phyloP scores from a whole-genome alignment of 1,140 invertebrate genomes.

The Caenorhabditis inopinata region DNA sequence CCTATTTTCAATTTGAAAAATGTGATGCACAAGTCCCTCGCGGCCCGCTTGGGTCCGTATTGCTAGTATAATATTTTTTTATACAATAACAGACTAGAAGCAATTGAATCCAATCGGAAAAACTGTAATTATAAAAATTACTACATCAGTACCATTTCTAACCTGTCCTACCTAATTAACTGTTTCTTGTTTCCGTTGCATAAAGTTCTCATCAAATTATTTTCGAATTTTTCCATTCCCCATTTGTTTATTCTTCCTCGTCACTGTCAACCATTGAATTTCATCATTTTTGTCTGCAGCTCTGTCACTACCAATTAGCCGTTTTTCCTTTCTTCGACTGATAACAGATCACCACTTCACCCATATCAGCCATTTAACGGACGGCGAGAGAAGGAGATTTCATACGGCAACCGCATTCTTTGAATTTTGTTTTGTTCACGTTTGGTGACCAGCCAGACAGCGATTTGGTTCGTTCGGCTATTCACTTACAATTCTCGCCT shows the following conservation, averaged over 20 bases:
- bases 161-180: no score
- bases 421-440: background rate
- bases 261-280: background rate
- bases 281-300: background rate
- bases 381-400: background rate
- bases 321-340: background rate
- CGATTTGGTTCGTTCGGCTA: no score
- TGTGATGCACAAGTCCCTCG: no score
- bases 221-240: background rate
- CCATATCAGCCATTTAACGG: background rate
- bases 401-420: background rate
- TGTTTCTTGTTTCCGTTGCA: no score
- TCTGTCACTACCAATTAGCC: constrained; percentile 29
- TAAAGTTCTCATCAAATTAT: background rate
- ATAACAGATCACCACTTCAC: background rate
- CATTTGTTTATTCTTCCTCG: background rate
- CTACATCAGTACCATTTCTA: no score
- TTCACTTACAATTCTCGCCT: no score
- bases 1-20: no score
- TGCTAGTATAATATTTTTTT: no score
- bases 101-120: no score
- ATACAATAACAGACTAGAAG: no score
- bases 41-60: no score
- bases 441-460: background rate
- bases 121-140: no score